Evolutionary conservation across 2,888 invertebrate genomes (phyloP), one percentile per base, ranked within the genome.

Genomic region (Drosophila siamana): DNA sequence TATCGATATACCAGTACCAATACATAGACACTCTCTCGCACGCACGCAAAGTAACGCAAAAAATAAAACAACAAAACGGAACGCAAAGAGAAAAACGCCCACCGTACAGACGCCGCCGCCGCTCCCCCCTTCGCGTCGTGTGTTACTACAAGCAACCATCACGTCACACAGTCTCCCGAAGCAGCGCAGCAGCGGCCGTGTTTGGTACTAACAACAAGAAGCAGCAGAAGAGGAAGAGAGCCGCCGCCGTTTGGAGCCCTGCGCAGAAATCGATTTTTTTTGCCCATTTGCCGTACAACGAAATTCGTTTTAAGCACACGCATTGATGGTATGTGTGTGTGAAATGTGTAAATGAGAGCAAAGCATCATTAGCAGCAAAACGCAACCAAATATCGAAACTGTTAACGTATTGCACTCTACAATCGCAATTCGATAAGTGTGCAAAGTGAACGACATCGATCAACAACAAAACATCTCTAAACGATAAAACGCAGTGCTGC

Each of bases 201-300:
- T 52, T 56, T 61, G 56, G 54, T 28, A 33, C 33, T 33, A 33
- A 33, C 33, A 33, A 33, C 11, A 33, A 38, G 41, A 52, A 68
- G 74, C 47, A 72, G 56, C 56, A 69, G 56, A 36, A 57, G 60
- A 57, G 46, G 46, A 11, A 15, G 54, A 43, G 24, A 43, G 67
- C 59, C 69, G 41, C 15, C 22, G 66, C 33, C 33, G 33, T 33
- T 61, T 75, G 78, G 76, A 89, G 79, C 90, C 86, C 83, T 91
- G 90, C 90, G 89, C 90, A 90, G 89, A 89, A 91, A 90, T 90
- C 91, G 91, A 90, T 91, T 89, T 89, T 46, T 90, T 88, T 86
- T 78, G 83, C 74, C 78, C 84, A 84, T 80, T 86, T 83, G 86
- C 70, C 67, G 46, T 62, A 65, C 68, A 55, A 52, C 78, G 56